Base-by-base conservation (phyloP, 2,797 vertebrate species). In the Macroramphosus scolopax region DNA sequence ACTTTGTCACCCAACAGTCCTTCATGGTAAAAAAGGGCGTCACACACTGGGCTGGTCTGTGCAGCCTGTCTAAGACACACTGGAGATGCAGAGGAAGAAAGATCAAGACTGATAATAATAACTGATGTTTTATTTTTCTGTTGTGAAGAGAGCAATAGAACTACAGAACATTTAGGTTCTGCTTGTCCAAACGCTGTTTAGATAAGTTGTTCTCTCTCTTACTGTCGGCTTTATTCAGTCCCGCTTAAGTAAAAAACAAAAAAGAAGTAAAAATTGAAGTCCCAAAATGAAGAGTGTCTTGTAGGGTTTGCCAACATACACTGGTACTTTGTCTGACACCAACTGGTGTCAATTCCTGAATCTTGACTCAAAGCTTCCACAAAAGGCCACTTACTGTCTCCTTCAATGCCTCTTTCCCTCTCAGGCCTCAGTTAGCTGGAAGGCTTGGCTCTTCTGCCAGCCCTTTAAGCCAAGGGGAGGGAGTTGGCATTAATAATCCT, bases 401-500 rank as follows among this genome's bases (percentile, higher is more conserved):
- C 35, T 57, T n/a, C 18, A 11, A 38, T 31, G 39, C 45, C 36
- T 59, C 44, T 11, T 28, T 49, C 39, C 22, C 3, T 61, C 38
- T 45, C 14, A 0, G 35, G 36, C 60, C 17, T 39, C 22, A 15
- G 43, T 59, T 34, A 46, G 47, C 53, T 16, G 10, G 18, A 48
- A 53, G 34, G 15, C 25, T 11, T 6, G 30, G 15, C 11, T 37
- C 57, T 59, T 38, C 46, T 40, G 38, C 28, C 47, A 36, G 59
- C 52, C 60, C 31, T 24, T 60, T 49, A 47, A 59, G 34, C 40
- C 12, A 24, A 48, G 39, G 20, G 33, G 28, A 51, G 43, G 41
- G 12, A 10, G 54, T 47, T 62, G 59, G 69, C 64, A 75, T 71
- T 75, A 81, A 78, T 68, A 81, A 84, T 75, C 62, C 46, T 50